Evolutionary conservation across 1,140 invertebrate species (phyloP).

Genomic region (Pseudachorutes palmiensis): DNA sequence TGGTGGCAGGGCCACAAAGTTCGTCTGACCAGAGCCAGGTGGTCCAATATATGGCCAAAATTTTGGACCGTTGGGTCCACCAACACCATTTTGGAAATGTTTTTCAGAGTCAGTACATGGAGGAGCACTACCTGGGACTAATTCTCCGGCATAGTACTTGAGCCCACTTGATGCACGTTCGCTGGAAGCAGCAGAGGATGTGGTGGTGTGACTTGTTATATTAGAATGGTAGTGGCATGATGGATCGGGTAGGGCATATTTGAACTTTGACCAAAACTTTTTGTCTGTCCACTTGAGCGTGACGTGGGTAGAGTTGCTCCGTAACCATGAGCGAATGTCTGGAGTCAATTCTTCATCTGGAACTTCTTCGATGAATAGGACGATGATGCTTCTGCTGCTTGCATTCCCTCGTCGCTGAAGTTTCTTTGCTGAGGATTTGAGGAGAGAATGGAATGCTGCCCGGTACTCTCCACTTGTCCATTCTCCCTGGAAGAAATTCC

Average conservation of each 20-base stretch:
- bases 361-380: constrained; percentile 30
- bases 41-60: constrained; percentile 29
- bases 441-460: constrained; percentile 72
- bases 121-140: not conserved
- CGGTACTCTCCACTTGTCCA: constrained; percentile 79
- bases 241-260: constrained; percentile 30
- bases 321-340: constrained; percentile 25
- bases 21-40: not conserved
- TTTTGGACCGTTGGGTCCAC: too few relatives aligned
- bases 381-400: constrained; percentile 15
- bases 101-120: not conserved
- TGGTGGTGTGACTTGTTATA: constrained; percentile 36
- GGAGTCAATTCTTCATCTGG: constrained; percentile 24
- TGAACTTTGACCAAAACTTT: constrained; percentile 30
- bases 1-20: constrained; percentile 26
- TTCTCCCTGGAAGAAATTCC: constrained; percentile 78
- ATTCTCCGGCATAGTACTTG: not conserved
- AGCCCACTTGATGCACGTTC: not conserved
- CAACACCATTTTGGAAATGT: constrained; percentile 13
- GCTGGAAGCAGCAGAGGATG: constrained; percentile 21
- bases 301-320: constrained; percentile 19
- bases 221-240: constrained; percentile 34
- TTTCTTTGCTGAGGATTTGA: constrained; percentile 49
- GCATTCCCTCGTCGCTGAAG: not conserved
- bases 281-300: constrained; percentile 18